Base-by-base conservation (phyloP, 2,888 invertebrate genomes). In the Pachliopta kotzebuea region DNA sequence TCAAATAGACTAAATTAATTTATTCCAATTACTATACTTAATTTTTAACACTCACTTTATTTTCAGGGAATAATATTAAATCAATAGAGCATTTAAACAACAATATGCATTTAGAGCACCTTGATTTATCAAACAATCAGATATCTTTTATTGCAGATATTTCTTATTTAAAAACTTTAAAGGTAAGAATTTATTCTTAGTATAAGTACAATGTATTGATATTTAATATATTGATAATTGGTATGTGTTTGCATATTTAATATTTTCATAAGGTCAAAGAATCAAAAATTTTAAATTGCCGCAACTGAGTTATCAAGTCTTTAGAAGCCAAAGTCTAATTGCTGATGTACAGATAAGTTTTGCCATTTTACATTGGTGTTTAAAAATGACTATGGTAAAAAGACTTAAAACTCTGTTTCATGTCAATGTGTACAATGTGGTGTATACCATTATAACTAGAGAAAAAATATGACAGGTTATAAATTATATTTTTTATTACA, bases 101-200 rank as follows among this genome's bases (percentile, higher is more conserved):
- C 72, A 98, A 97, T 81, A 92, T 94, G 56, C 95, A 95, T 78
- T 86, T 98, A 81, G 96, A 97, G 80, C 94, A 95, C 81, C 86
- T 98, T 73, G 98, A 98, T 90, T 86, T 98, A 71, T 97, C 98
- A 4, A 97, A 97, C 82, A 98, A 98, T 83, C 95, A 94, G 80
- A 97, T 98, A 76, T 94, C 96, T 62, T 95, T 95, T 76, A 93
- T 98, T 68, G 95, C 96, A 71, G 98, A 98, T 89, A 93, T 98
- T 70, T 96, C 97, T 24, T 95, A 95, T 84, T 88, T 98, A 74
- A 95, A 95, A 77, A 94, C 93, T 79, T 93, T 98, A 60, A 97
- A 97, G 95, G 97, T 97, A 91, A 87, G 82, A 11, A 8, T 52
- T 52, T 52, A n/a, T 14, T 23, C 14, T 23, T 49, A 20, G 8